A percentile compares a stretch with the other conserved stretches of the same genome.
These are phyloP conservation scores for Seriola dumerili DNA, from an alignment of 2,113 vertebrate species.

Conservation along the genomic window DNA sequence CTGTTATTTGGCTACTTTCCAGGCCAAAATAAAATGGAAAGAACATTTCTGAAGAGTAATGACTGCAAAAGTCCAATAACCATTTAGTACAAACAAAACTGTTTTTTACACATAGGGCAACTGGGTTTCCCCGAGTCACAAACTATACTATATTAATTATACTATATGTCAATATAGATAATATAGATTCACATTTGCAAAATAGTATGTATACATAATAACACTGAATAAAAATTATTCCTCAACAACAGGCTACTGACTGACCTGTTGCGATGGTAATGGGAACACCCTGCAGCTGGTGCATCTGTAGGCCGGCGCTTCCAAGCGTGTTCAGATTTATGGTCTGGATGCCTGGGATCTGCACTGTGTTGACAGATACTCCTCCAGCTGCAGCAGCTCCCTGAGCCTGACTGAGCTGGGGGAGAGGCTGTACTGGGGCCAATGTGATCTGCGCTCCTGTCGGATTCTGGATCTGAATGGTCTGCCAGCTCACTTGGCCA, in stretches of 20 bases:
- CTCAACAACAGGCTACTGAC: slow-evolving; percentile 37
- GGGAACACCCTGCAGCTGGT: slow-evolving; percentile 93
- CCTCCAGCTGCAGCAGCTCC: slow-evolving; percentile 77
- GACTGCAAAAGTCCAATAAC: not conserved
- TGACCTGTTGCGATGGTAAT: slow-evolving; percentile 91
- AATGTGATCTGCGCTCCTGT: slow-evolving; percentile 94
- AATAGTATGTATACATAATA: not conserved
- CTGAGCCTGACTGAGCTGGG: slow-evolving; percentile 88
- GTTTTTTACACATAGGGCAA: not conserved
- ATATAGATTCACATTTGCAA: not conserved
- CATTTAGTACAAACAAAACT: not conserved
- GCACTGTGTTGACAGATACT: slow-evolving; percentile 88
- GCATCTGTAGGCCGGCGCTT: slow-evolving; percentile 93
- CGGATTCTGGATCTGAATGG: slow-evolving; percentile 95
- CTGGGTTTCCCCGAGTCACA: not conserved
- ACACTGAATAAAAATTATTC: not conserved
- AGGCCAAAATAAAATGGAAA: not conserved
- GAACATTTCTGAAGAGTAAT: slow-evolving; percentile 2
- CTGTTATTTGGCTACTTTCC: not conserved
- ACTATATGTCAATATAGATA: not conserved
- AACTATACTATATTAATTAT: not conserved
- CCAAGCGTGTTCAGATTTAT: slow-evolving; percentile 96
- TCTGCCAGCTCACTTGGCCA: slow-evolving; percentile 98
- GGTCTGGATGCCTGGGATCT: slow-evolving; percentile 96
- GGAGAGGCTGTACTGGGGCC: slow-evolving; percentile 92